phyloP scores from a whole-genome alignment of 1,140 invertebrate species.

The Achroia grisella region DNA sequence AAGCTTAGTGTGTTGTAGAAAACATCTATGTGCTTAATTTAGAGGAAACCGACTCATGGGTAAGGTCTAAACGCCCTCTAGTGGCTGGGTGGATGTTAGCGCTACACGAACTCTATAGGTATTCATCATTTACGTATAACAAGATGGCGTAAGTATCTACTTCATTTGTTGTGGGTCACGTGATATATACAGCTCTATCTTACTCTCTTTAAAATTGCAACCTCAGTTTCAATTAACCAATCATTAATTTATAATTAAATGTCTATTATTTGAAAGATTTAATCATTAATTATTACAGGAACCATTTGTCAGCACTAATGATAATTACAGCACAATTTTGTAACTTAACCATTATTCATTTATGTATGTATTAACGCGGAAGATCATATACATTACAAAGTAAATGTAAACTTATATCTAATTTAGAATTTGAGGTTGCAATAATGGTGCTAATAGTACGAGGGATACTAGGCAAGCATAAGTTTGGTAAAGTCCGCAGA shows the following conservation, averaged over 20 bases:
- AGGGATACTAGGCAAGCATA: constrained; percentile 61
- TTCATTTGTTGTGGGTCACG: constrained; percentile 58
- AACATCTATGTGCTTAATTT: constrained; percentile 32
- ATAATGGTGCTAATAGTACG: constrained; percentile 38
- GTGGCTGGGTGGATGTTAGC: constrained; percentile 30
- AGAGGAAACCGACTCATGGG: constrained; percentile 34
- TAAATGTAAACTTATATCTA: background rate
- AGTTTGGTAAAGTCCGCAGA: constrained; percentile 62
- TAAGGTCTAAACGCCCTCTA: constrained; percentile 29
- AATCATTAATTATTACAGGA: too few relatives aligned
- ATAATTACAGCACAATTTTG: background rate
- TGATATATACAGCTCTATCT: constrained; percentile 30
- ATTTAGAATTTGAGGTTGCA: constrained; percentile 42
- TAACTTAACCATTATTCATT: background rate
- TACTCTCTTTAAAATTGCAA: constrained; percentile 35
- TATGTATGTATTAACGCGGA: background rate
- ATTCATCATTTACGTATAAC: constrained; percentile 27
- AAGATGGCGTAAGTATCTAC: constrained; percentile 48
- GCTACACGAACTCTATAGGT: constrained; percentile 24
- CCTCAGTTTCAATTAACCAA: constrained; percentile 30
- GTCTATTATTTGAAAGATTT: background rate
- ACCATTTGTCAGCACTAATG: background rate
- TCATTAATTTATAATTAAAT: background rate
- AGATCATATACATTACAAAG: background rate
- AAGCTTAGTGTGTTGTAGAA: constrained; percentile 54